Evolutionary conservation across 1,140 invertebrate species (phyloP).

Genomic region (Pseudachorutes palmiensis): DNA sequence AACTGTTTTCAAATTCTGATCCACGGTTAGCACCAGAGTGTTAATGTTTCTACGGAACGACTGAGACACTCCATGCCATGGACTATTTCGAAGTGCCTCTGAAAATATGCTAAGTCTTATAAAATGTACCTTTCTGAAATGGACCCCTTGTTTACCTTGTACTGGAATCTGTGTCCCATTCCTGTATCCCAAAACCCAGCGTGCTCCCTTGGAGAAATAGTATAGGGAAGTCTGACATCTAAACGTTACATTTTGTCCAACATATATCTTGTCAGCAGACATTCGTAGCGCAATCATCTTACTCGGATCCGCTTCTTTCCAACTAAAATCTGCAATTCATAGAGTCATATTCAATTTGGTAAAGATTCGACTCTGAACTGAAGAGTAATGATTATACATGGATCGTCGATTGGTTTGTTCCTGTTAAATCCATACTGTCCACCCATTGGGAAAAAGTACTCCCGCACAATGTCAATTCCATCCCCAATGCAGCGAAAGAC

Average conservation of each 20-base stretch:
- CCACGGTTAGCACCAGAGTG: constrained; percentile 7
- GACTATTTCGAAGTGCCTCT: background rate
- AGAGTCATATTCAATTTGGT: too few species aligned
- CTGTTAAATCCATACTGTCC: background rate
- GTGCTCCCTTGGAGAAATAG: background rate
- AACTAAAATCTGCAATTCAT: background rate
- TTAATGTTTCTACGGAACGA: background rate
- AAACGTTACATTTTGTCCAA: background rate
- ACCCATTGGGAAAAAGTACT: constrained; percentile 27
- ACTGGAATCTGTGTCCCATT: background rate
- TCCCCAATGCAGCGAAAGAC: constrained; percentile 26
- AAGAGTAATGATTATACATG: too few species aligned
- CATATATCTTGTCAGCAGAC: background rate
- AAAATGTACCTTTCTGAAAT: too few species aligned
- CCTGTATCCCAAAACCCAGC: background rate
- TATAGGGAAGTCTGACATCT: background rate
- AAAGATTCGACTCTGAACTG: too few species aligned
- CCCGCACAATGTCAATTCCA: constrained; percentile 26
- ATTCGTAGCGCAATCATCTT: background rate
- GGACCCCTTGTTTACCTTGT: background rate
- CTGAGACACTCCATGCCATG: background rate
- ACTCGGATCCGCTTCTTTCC: background rate
- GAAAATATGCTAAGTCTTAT: background rate
- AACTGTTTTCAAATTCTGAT: constrained; percentile 6
- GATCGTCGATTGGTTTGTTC: too few species aligned